Evolutionary conservation across 2,888 invertebrate genomes (phyloP).

Genomic region (Odontomyia ornata): DNA sequence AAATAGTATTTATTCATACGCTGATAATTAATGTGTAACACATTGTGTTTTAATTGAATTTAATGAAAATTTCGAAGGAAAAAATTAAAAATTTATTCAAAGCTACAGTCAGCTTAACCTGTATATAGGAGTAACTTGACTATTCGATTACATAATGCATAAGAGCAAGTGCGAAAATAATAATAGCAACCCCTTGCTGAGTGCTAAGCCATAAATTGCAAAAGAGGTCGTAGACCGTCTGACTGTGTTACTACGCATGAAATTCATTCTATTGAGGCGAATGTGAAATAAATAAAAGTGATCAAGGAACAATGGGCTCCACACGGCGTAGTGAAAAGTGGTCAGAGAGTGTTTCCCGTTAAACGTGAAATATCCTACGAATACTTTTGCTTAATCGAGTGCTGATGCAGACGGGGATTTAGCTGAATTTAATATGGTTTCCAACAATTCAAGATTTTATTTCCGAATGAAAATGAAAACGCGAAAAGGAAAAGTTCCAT

Average conservation of each 20-base stretch:
- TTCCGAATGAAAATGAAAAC: conserved; percentile 24
- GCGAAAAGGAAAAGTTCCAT: conserved; percentile 28
- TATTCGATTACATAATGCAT: not conserved
- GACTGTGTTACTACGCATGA: conserved; percentile 22
- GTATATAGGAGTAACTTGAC: not conserved
- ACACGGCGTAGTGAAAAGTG: not conserved
- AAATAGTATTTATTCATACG: too few relatives aligned
- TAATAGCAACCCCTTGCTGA: conserved; percentile 39
- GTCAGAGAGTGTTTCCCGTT: not conserved
- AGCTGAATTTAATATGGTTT: not conserved
- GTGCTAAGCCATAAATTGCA: conserved; percentile 40
- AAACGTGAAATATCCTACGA: not conserved
- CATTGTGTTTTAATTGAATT: too few relatives aligned
- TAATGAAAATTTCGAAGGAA: too few relatives aligned
- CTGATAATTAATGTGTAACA: too few relatives aligned
- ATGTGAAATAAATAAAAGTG: conserved; percentile 33
- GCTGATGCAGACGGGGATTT: not conserved
- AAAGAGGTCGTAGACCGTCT: conserved; percentile 21
- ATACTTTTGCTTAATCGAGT: not conserved
- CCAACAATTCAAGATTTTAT: not conserved
- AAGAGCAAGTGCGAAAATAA: conserved; percentile 39
- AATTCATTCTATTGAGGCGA: conserved; percentile 22
- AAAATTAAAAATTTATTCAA: too few relatives aligned
- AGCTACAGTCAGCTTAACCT: not conserved
- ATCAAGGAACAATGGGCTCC: conserved; percentile 22